These are phyloP conservation scores for Corvus cornix DNA, from an alignment of 2,113 vertebrate genomes.

Conservation along the genomic window DNA sequence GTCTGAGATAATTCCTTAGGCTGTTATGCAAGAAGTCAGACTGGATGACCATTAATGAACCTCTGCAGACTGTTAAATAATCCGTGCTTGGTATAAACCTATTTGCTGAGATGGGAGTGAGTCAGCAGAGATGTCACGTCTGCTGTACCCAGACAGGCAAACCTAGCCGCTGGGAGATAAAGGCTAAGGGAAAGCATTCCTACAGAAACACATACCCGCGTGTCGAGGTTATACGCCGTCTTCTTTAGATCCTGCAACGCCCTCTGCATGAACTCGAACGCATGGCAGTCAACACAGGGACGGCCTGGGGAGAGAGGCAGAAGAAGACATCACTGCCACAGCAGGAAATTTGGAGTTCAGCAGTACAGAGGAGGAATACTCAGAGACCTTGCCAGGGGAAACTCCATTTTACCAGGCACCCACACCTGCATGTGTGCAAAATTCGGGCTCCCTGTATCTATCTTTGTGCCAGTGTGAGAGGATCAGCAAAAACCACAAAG, in stretches of 20 bases:
- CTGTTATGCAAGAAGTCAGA: conserved; percentile 27
- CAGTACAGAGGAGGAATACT: neutral
- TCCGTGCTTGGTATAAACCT: neutral
- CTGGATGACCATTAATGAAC: neutral
- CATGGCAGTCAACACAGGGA: conserved; percentile 95
- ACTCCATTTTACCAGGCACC: neutral
- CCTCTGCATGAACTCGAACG: conserved; percentile 98
- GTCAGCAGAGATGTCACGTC: conserved; percentile 29
- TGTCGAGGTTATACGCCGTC: conserved; percentile 89
- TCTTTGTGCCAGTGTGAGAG: neutral
- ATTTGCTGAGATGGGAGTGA: conserved; percentile 19
- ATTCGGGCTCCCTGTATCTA: neutral
- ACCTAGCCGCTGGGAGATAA: neutral
- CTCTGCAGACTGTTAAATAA: neutral
- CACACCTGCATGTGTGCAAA: neutral
- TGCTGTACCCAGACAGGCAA: neutral
- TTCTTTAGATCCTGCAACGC: conserved; percentile 93
- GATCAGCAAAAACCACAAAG: neutral
- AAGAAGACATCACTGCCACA: neutral
- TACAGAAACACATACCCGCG: conserved; percentile 76
- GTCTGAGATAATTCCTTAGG: neutral
- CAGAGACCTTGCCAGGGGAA: neutral
- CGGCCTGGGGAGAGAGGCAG: conserved; percentile 75
- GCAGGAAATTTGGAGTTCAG: neutral
- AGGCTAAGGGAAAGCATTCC: neutral